phyloP scores from a whole-genome alignment of 2,113 vertebrate species.

The Nesogale talazaci region DNA sequence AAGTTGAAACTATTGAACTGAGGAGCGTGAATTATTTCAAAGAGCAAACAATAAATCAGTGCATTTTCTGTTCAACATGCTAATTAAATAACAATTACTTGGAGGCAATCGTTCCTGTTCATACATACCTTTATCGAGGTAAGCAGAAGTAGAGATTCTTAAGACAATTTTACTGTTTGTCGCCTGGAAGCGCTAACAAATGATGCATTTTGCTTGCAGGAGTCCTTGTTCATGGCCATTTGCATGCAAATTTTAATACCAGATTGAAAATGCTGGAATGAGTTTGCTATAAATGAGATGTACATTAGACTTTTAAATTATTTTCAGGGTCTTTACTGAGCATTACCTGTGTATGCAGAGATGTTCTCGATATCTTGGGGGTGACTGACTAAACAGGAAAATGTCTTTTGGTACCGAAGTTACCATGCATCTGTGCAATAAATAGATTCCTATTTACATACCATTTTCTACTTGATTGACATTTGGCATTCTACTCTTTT shows the following conservation, averaged over 20 bases:
- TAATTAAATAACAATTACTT: neutral
- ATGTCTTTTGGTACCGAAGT: neutral
- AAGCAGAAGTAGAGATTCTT: neutral
- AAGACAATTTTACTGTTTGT: fast-evolving
- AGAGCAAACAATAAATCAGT: neutral
- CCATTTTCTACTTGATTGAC: fast-evolving
- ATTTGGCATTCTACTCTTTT: neutral
- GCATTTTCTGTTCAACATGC: no score
- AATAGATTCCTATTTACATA: neutral
- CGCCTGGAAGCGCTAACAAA: fast-evolving
- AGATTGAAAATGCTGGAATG: neutral
- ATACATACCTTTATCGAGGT: neutral
- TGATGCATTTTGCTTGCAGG: fast-evolving
- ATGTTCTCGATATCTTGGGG: neutral
- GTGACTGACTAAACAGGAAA: neutral
- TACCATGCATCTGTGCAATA: fast-evolving
- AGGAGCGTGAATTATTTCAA: neutral
- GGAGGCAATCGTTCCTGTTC: neutral
- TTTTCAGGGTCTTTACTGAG: neutral
- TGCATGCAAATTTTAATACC: neutral
- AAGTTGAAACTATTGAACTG: neutral
- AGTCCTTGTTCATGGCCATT: neutral
- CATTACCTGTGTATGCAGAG: neutral
- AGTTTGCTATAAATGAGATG: slow-evolving; percentile 28
- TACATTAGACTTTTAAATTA: neutral